phyloP scores from a whole-genome alignment of 2,888 invertebrate genomes.

The Erebia ligea region DNA sequence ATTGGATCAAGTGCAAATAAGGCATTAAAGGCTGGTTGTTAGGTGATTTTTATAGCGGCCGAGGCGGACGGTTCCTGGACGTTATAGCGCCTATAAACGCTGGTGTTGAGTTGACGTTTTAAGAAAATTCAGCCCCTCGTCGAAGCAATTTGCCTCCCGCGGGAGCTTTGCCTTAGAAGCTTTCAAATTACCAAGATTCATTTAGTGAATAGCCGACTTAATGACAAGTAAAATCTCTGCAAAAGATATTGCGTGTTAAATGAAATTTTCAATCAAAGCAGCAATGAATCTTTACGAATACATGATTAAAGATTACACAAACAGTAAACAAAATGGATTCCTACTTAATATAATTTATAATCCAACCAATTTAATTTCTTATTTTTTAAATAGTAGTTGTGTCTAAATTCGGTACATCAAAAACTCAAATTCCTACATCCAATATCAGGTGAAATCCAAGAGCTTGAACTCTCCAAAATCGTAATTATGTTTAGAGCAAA shows the following conservation, averaged over 20 bases:
- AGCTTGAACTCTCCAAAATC: background rate
- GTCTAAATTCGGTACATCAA: background rate
- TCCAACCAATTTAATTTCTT: background rate
- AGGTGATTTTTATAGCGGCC: conserved; percentile 73
- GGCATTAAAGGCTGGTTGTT: conserved; percentile 43
- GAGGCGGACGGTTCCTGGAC: conserved; percentile 66
- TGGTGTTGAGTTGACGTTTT: conserved; percentile 72
- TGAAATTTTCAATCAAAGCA: conserved; percentile 60
- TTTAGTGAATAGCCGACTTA: conserved; percentile 66
- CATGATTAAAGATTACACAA: conserved; percentile 23
- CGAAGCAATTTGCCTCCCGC: conserved; percentile 48
- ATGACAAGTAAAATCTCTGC: conserved; percentile 62
- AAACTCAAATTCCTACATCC: background rate
- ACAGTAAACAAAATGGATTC: conserved; percentile 2
- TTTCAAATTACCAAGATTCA: conserved; percentile 73
- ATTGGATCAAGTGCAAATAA: conserved; percentile 39
- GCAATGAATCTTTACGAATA: conserved; percentile 45
- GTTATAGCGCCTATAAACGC: conserved; percentile 75
- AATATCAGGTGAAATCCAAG: background rate
- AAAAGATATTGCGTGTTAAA: conserved; percentile 59
- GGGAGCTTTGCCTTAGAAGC: conserved; percentile 57
- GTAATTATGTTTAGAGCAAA: background rate
- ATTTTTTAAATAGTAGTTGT: background rate
- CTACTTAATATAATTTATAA: background rate
- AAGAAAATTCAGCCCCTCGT: conserved; percentile 62